Conservation (phyloP, 2,797 vertebrate genomes). For the Mus minutoides region DNA sequence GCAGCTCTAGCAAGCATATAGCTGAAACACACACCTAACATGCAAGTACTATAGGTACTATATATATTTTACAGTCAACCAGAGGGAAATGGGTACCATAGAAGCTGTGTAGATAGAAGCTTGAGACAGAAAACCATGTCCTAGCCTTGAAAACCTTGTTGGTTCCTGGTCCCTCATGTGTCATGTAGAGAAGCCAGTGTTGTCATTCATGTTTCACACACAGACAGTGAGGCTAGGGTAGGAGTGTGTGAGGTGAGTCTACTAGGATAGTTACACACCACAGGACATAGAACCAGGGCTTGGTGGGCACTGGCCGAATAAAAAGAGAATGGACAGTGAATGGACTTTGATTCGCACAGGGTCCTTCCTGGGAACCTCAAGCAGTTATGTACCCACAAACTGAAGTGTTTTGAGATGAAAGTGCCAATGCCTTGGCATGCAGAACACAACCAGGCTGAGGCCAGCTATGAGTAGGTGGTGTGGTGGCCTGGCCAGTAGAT, state of each 20-base stretch:
- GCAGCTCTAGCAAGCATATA: background rate
- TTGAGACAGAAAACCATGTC: background rate
- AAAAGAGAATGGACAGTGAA: background rate
- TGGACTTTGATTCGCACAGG: background rate
- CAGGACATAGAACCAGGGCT: fast-evolving
- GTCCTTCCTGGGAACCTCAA: background rate
- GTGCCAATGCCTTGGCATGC: background rate
- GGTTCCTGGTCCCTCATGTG: background rate
- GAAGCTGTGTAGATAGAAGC: background rate
- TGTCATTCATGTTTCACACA: background rate
- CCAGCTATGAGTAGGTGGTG: background rate
- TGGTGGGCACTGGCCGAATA: background rate
- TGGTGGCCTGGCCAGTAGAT: background rate
- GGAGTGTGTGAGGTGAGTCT: background rate
- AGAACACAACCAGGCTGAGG: background rate
- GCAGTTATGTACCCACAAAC: background rate
- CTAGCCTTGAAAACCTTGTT: background rate
- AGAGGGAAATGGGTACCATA: background rate
- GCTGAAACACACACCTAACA: too few species aligned
- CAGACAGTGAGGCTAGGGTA: background rate
- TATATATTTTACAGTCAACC: too few species aligned
- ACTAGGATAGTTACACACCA: background rate
- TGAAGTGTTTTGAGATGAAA: background rate
- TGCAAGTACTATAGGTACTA: fast-evolving
- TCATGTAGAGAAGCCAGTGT: too few species aligned